Percentiles rank a stretch among this genome's conserved stretches.
Evolutionary conservation across 2,113 vertebrate species (phyloP).

Genomic region (Neofelis nebulosa): DNA sequence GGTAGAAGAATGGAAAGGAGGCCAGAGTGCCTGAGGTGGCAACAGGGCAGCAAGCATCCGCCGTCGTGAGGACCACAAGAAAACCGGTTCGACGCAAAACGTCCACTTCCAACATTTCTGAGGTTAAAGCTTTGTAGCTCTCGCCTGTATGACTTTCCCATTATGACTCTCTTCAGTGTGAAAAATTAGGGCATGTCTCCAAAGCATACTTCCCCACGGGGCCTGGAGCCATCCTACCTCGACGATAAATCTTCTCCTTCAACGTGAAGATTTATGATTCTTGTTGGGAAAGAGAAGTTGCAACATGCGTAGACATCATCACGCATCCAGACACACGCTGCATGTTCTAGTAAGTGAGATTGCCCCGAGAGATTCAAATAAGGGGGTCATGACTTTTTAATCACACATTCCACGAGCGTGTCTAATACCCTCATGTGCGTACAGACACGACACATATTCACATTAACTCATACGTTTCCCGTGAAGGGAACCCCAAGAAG

Average conservation of each 20-base stretch:
- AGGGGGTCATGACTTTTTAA: constrained; percentile 38
- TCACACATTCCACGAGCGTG: not conserved
- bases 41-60: not conserved
- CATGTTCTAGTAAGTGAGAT: not conserved
- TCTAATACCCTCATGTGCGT: not conserved
- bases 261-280: constrained; percentile 77
- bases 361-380: not conserved
- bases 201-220: constrained; percentile 52
- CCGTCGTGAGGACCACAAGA: not conserved
- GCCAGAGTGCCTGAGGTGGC: not conserved
- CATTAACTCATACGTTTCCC: not conserved
- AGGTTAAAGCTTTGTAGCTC: constrained; percentile 19
- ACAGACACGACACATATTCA: not conserved
- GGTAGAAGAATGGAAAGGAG: not conserved
- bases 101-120: not conserved
- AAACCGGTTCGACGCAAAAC: not conserved
- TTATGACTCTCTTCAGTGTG: not conserved
- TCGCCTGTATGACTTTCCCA: constrained; percentile 23
- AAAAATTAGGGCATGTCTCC: constrained; percentile 65
- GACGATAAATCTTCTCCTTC: constrained; percentile 82
- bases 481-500: not conserved
- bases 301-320: constrained; percentile 43
- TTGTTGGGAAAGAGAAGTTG: constrained; percentile 62
- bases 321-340: not conserved
- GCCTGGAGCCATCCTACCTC: constrained; percentile 67